Conservation (phyloP, 2,113 vertebrate genomes). For the Tonatia bakeri region DNA sequence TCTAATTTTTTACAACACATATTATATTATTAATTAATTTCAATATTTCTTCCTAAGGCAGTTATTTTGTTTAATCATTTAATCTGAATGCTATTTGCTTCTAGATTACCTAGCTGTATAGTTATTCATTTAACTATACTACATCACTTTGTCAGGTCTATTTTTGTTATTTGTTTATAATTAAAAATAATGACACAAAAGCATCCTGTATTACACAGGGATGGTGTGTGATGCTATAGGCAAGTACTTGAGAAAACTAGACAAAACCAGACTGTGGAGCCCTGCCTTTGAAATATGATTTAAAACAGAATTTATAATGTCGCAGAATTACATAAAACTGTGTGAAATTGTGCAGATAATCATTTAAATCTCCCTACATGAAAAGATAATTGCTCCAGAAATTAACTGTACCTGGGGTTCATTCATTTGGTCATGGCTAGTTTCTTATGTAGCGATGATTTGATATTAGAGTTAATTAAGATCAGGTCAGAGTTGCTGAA, state of each 20-base stretch:
- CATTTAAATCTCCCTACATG: slow-evolving; percentile 99
- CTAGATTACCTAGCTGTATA: background rate
- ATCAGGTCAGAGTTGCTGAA: slow-evolving; percentile 99
- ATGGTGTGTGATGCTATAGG: slow-evolving; percentile 50
- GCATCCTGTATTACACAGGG: slow-evolving; percentile 40
- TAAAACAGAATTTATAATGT: slow-evolving; percentile 91
- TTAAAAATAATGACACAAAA: slow-evolving; percentile 76
- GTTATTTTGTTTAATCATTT: slow-evolving; percentile 61
- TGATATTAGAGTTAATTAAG: slow-evolving; percentile 99
- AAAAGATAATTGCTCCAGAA: slow-evolving; percentile 99
- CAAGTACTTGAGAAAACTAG: slow-evolving; percentile 70
- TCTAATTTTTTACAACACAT: slow-evolving; percentile 31
- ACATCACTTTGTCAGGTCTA: slow-evolving; percentile 62
- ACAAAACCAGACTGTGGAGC: slow-evolving; percentile 76
- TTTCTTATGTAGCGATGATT: slow-evolving; percentile 97
- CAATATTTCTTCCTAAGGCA: slow-evolving; percentile 43
- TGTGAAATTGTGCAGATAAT: slow-evolving; percentile 99
- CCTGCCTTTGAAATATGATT: slow-evolving; percentile 90
- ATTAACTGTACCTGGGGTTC: slow-evolving; percentile 99
- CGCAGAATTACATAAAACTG: slow-evolving; percentile 91
- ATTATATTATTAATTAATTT: slow-evolving; percentile 48
- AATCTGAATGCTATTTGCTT: slow-evolving; percentile 4
- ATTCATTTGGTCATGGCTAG: slow-evolving; percentile 99
- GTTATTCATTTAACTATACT: slow-evolving; percentile 57
- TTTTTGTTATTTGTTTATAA: slow-evolving; percentile 66